phyloP scores from a whole-genome alignment of 1,140 invertebrate genomes.

The Sesamia nonagrioides region DNA sequence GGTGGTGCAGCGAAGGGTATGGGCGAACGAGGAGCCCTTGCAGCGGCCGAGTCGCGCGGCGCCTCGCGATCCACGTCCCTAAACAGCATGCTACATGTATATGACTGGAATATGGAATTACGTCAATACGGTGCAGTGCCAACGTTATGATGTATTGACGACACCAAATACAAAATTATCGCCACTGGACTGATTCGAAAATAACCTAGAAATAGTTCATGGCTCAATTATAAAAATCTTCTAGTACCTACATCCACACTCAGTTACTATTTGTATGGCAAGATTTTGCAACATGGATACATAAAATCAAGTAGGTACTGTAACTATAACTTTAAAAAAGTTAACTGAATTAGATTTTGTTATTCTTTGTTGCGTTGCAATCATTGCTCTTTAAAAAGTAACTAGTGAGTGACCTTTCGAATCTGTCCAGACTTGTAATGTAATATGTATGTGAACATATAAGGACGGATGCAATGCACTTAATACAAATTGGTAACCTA shows the following conservation, averaged over 20 bases:
- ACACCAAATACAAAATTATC: slow-evolving; percentile 4
- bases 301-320: too few species aligned
- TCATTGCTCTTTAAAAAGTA: not conserved
- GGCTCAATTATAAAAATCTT: not conserved
- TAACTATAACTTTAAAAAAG: too few species aligned
- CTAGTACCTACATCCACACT: too few species aligned
- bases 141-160: slow-evolving; percentile 28
- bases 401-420: not conserved
- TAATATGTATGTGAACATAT: slow-evolving; percentile 9
- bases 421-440: not conserved
- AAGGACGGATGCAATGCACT: slow-evolving; percentile 34
- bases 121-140: slow-evolving; percentile 36
- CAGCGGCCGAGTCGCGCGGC: slow-evolving; percentile 61
- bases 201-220: not conserved
- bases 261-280: too few species aligned
- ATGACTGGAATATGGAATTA: slow-evolving; percentile 29
- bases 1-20: slow-evolving; percentile 67
- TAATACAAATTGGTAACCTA: slow-evolving; percentile 11
- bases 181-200: slow-evolving; percentile 15
- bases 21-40: slow-evolving; percentile 73
- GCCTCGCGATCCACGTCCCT: slow-evolving; percentile 78
- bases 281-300: too few species aligned
- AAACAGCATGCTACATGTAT: slow-evolving; percentile 47
- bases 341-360: too few species aligned
- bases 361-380: not conserved